Conservation (phyloP, 2,888 invertebrate genomes). For the Ellobium chinense region DNA sequence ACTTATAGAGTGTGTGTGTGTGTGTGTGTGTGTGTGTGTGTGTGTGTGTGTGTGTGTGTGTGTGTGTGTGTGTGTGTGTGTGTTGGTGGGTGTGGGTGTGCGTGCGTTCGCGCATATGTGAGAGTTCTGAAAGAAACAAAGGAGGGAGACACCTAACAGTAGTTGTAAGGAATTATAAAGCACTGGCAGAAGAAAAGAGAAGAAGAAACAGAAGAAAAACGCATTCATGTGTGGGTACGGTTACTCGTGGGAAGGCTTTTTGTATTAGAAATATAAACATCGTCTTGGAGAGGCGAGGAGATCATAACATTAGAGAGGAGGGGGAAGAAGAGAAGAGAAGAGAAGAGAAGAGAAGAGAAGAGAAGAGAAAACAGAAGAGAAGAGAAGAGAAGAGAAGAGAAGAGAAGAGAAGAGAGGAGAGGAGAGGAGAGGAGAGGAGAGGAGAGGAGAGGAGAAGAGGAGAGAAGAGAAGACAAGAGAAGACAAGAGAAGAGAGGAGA, state of each 20-base stretch:
- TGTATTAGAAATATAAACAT: too few relatives aligned
- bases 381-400: not conserved
- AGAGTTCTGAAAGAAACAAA: not conserved
- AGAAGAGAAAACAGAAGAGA: constrained; percentile 20
- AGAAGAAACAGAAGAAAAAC: not conserved
- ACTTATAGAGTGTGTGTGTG: too few relatives aligned
- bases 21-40: too few relatives aligned
- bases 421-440: not conserved
- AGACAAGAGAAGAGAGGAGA: not conserved
- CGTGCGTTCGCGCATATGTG: too few relatives aligned
- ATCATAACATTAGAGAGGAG: too few relatives aligned
- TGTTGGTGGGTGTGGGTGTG: too few relatives aligned
- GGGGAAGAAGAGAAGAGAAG: constrained; percentile 27
- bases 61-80: too few relatives aligned
- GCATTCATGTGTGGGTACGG: too few relatives aligned
- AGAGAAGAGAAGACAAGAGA: not conserved
- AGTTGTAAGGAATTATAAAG: not conserved
- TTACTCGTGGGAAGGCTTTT: too few relatives aligned
- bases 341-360: constrained; percentile 17
- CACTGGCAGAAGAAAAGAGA: not conserved
- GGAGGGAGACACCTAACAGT: not conserved
- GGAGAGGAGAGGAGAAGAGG: not conserved
- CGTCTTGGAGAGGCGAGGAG: too few relatives aligned
- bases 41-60: too few relatives aligned
- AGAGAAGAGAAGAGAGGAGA: not conserved